Base-by-base conservation (phyloP, 1,140 invertebrate species). In the Proctacanthus coquilletti region DNA sequence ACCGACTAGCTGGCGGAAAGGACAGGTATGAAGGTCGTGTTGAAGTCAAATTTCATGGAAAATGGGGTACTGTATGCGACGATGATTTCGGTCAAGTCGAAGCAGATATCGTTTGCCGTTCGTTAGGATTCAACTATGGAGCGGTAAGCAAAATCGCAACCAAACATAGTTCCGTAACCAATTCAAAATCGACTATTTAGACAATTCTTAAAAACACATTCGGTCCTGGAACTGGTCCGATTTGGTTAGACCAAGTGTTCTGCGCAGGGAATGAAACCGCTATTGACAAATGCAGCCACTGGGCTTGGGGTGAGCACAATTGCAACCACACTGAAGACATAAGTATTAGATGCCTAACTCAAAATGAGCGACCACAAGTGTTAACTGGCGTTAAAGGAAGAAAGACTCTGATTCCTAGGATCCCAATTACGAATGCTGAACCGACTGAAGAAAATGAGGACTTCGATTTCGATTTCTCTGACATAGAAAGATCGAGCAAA, bases 41-140 rank as follows among this genome's bases (percentile, higher is more conserved):
- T 0, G 80, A 84, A 60, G 66, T 85, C 1, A 64, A 66, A 39
- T 70, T 78, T 48, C 68, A 72, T 43, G 75, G 74, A 4, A 65
- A 73, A 3, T 85, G 81, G 81, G 80, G 81, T 2, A 80, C 77
- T 1, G 64, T 85, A 10, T 86, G 83, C 51, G 81, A 85, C 49
- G 81, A 85, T 48, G 72, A 78, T 47, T 85, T 84, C 47, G 72
- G 71, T 20, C 53, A 64, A 13, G 64, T 68, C 35, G 68, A 77
- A 5, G 81, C 80, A 0, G 63, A 65, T 47, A 74, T 80, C 2
- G 66, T 77, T 9, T 82, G 78, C 43, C 65, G 64, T 36, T 68
- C 68, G 14, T 48, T 80, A 21, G 77, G 77, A 3, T 77, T 64
- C 39, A 62, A 59, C 17, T 75, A 75, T 2, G 44, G 42, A 15